Evolutionary conservation across 2,888 invertebrate species (phyloP).

Genomic region (Rhagonycha fulva): DNA sequence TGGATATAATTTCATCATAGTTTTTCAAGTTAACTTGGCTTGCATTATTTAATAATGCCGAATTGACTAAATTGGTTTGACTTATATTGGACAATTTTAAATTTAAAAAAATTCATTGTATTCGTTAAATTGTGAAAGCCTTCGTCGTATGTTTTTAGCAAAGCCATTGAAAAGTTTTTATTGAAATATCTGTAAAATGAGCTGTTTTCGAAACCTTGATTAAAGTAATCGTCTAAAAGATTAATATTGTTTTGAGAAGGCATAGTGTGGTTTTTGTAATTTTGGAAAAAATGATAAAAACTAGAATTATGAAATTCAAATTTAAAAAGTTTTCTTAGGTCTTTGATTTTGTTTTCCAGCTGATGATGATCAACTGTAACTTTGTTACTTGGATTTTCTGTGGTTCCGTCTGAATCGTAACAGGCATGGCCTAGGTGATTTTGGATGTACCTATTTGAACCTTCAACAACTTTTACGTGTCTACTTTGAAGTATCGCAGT

Average conservation of each 20-base stretch:
- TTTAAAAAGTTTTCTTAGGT: not conserved
- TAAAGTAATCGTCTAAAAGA: not conserved
- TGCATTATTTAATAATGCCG: not conserved
- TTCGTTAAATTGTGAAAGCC: not conserved
- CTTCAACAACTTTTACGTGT: not conserved
- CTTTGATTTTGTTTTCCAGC: not conserved
- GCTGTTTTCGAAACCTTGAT: not conserved
- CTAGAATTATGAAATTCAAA: conserved; percentile 1
- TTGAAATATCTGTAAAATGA: not conserved
- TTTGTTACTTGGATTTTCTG: not conserved
- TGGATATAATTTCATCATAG: not conserved
- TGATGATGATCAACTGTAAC: not conserved
- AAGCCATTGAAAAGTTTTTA: not conserved
- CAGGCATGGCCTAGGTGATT: conserved; percentile 10
- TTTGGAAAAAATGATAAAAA: conserved; percentile 13
- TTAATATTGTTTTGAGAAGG: not conserved
- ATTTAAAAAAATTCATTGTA: not conserved
- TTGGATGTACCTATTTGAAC: not conserved
- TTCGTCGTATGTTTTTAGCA: not conserved
- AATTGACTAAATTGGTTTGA: not conserved
- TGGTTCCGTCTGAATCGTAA: not conserved
- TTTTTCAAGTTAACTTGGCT: not conserved
- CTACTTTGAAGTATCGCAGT: not conserved
- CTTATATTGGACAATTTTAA: not conserved
- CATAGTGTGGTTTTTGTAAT: not conserved